Base-by-base conservation (phyloP, 2,888 invertebrate species). In the Tipula lateralis region DNA sequence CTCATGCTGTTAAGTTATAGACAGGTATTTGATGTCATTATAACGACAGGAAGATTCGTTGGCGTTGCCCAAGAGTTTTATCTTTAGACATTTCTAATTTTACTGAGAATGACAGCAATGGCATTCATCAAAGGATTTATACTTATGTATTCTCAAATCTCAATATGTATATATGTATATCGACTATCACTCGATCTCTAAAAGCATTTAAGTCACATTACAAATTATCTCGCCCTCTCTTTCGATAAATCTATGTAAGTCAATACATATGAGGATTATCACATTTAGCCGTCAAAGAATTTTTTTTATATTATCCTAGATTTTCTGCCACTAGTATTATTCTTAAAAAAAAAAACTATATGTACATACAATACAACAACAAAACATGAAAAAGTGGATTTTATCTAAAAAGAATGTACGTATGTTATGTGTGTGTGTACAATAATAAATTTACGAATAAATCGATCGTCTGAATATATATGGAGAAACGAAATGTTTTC, bases 391-490 rank as follows among this genome's bases (percentile, higher is more conserved):
- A 66, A 66, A 66, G 66, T 66, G 66, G 66, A 66, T 66, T 66
- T 66, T 66, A 66, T 66, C 66, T 66, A 66, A 66, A 19, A 66
- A 66, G 66, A 6, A 50, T 50, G 44, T 66, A 66, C 24, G 19
- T 66, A 24, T 66, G 24, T 66, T 66, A 24, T 24, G 44, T 44
- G 9, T 66, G 66, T 66, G 66, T 66, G 9, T 66, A 66, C 24
- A 66, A 66, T 66, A 66, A 66, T 66, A 66, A 66, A 66, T 66
- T 66, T 66, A 24, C 66, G 66, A 66, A 66, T 24, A 24, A 66
- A 66, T 66, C 66, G 66, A 66, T 66, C 66, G 66, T 19, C 66
- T 66, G 24, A 66, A 66, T 24, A 66, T 6, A 9, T n/a, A n/a
- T n/a, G 24, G 24, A 66, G 9, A 24, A 66, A 66, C 24, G n/a